Evolutionary conservation across 2,113 vertebrate species (phyloP), one percentile per base, ranked within the genome.

Genomic region (Pipa parva): DNA sequence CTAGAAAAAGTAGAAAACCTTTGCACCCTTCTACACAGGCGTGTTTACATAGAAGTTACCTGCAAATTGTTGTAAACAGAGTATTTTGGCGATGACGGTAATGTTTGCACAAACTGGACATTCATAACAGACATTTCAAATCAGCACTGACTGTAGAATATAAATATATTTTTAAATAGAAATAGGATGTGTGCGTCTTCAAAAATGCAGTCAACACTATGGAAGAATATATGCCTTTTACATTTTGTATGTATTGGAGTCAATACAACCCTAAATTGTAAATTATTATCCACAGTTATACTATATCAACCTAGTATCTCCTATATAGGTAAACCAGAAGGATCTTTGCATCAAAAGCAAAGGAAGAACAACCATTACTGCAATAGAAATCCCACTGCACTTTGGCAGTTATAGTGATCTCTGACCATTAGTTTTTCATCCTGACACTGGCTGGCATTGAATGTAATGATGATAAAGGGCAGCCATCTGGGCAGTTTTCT

Each of bases 391-490:
- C 66, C 66, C 57, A 29, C 3, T 37, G 48, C 57, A 54, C 22
- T 60, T 61, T 69, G 46, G 48, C 37, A 61, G 26, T 51, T 69
- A 31, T 49, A 60, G 66, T 60, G 48, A 69, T 69, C 58, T 69
- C 42, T 60, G 50, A 69, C 66, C 61, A 69, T 69, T 54, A 60
- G 57, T 60, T 33, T 69, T 60, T 69, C 66, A 69, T 69, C 66
- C 61, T 61, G 46, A 69, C 46, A 51, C 54, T 69, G 66, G 66
- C 48, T 60, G 66, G 57, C 66, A 61, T 69, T 42, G 48, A 24
- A 54, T 54, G 33, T 69, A 69, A 69, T 69, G 66, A 69, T 69
- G 66, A 69, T 69, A 60, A 69, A 69, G 66, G 66, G 66, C 66
- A 69, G 46, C 57, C 57, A 69, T 60, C 57, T 69, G 66, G 57